Base-by-base conservation (phyloP, 1,140 invertebrate genomes). In the Heliconius hewitsoni region DNA sequence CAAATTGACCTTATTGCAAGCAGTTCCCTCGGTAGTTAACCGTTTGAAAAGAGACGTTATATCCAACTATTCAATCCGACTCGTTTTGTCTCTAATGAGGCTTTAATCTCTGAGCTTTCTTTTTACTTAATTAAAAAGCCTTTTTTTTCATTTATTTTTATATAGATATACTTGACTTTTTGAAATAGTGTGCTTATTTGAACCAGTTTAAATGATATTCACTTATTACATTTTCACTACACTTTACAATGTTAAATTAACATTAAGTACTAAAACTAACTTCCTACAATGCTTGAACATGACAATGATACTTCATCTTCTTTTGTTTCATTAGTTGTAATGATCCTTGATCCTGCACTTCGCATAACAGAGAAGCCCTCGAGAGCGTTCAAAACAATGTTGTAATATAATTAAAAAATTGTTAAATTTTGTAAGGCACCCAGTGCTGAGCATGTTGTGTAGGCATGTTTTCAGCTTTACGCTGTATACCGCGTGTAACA, bases 1-100 rank as follows among this genome's bases (percentile, higher is more conserved):
- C 60, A 66, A 66, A 66, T 66, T 66, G 60, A 66, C 27, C 60
- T 66, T 66, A 66, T 66, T 66, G 60, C 60, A 30, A 66, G 60
- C 11, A 66, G 60, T 66, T n/a, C 60, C 60, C 60, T 66, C 60
- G 60, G 60, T 30, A 66, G 60, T 66, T 66, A 66, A 66, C 60
- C 23, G 4, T 66, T 66, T 66, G 60, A 66, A 66, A 66, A 66
- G 57, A 23, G 57, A 66, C 57, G 23, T 16, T 66, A 16, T 66
- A 27, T 57, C 19, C 19, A 57, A 57, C 55, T 42, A 72, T 73
- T 73, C 66, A 66, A 77, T 73, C 37, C 71, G 37, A 71, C n/a
- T 50, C 50, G 74, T 42, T 76, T 66, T 73, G 55, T 72, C 39
- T 73, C 71, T 74, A 77, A 78, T 74, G 80, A 78, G 57, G 66